Evolutionary conservation across 2,888 invertebrate genomes (phyloP).

Genomic region (Apomyelois bistriatella): DNA sequence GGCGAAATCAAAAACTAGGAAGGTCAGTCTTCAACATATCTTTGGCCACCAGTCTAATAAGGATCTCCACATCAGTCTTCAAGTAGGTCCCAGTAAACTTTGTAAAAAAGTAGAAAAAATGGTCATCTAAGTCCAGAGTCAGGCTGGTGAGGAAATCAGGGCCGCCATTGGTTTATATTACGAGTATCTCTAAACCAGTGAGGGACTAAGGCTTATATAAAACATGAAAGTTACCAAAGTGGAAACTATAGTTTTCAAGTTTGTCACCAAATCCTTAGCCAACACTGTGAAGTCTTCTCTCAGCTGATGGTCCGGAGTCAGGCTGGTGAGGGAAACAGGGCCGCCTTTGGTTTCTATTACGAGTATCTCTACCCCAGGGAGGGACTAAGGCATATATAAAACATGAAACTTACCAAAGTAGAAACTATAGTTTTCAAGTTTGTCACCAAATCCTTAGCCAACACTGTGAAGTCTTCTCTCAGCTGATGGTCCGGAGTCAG

Average conservation of each 20-base stretch:
- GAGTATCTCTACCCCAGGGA: no score
- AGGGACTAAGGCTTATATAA: no score
- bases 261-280: conserved; percentile 84
- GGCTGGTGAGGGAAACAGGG: conserved; percentile 61
- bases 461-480: conserved; percentile 83
- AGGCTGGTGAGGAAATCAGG: conserved; percentile 63
- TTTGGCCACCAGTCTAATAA: no score
- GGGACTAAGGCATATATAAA: no score
- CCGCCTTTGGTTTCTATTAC: no score
- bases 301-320: conserved; percentile 75
- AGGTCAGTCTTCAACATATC: no score
- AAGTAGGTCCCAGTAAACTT: conserved; percentile 83
- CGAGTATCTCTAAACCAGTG: no score
- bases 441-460: conserved; percentile 84
- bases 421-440: conserved; percentile 81
- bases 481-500: conserved; percentile 74
- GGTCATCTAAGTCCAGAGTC: conserved; percentile 71
- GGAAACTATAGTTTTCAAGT: conserved; percentile 81
- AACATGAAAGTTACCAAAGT: conserved; percentile 49
- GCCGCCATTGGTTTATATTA: no score
- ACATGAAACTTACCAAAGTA: conserved; percentile 50
- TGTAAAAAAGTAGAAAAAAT: no score
- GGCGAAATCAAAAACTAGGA: no score
- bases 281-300: conserved; percentile 84
- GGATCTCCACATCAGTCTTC: conserved; percentile 81